These are phyloP conservation scores for Sesamia nonagrioides DNA, from an alignment of 1,140 invertebrate species.

Conservation along the genomic window DNA sequence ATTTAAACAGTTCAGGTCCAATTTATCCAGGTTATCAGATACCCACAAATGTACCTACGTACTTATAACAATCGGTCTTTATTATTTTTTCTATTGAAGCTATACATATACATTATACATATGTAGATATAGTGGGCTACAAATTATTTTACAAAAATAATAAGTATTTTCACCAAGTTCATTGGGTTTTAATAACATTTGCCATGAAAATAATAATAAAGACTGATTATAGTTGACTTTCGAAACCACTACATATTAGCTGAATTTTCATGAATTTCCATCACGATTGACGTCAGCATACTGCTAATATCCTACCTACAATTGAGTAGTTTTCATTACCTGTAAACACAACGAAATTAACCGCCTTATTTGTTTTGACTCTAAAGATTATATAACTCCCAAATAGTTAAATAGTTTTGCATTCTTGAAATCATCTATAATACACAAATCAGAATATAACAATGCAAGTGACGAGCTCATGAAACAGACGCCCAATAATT, in stretches of 20 bases:
- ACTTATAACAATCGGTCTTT: no score
- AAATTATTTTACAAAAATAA: no score
- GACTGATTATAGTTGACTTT: no score
- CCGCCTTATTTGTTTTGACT: neutral
- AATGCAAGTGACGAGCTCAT: constrained; percentile 31
- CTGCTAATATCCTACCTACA: neutral
- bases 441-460: constrained; percentile 23
- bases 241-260: neutral
- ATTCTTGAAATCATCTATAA: constrained; percentile 19
- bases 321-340: neutral
- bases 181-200: no score
- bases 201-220: no score
- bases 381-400: neutral
- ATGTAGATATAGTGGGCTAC: no score
- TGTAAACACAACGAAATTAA: neutral
- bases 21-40: neutral
- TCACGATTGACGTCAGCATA: neutral
- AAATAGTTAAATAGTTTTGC: constrained; percentile 23
- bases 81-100: no score
- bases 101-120: no score
- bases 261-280: neutral
- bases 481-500: constrained; percentile 43
- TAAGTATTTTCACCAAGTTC: no score
- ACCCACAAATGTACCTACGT: no score
- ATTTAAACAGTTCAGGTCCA: neutral